These are phyloP conservation scores for Listrodromus nycthemerus DNA, from an alignment of 2,888 invertebrate species.

Conservation along the genomic window DNA sequence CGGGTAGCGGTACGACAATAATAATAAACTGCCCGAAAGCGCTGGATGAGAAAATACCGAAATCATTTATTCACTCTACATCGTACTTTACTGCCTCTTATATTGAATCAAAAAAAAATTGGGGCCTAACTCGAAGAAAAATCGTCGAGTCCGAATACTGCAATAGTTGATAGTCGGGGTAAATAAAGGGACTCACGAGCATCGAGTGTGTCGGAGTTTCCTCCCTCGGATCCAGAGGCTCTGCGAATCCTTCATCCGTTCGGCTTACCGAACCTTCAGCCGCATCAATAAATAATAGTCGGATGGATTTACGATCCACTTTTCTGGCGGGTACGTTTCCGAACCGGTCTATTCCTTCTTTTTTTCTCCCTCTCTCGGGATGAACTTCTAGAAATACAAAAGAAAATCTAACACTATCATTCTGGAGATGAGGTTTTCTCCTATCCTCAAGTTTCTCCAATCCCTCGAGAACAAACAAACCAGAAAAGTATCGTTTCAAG, in stretches of 20 bases:
- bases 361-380: background rate
- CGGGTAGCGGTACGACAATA: no score
- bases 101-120: background rate
- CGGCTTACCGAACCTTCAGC: conserved; percentile 42
- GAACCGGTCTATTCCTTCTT: background rate
- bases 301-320: conserved; percentile 38
- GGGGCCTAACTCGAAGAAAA: background rate
- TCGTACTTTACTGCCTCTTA: background rate
- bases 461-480: background rate
- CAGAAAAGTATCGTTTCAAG: background rate
- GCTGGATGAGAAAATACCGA: background rate
- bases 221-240: conserved; percentile 6
- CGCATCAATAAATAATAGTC: conserved; percentile 50
- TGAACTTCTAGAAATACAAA: conserved; percentile 27
- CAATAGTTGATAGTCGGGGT: conserved; percentile 11
- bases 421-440: background rate
- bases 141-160: background rate
- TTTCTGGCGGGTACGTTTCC: background rate
- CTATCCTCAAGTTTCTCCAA: background rate
- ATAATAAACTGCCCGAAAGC: no score
- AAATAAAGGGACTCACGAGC: background rate
- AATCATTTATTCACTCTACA: background rate
- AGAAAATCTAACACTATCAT: background rate
- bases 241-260: conserved; percentile 32
- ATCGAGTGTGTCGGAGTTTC: conserved; percentile 19